phyloP scores from a whole-genome alignment of 2,888 invertebrate species.

The Melangyna quadrimaculata region DNA sequence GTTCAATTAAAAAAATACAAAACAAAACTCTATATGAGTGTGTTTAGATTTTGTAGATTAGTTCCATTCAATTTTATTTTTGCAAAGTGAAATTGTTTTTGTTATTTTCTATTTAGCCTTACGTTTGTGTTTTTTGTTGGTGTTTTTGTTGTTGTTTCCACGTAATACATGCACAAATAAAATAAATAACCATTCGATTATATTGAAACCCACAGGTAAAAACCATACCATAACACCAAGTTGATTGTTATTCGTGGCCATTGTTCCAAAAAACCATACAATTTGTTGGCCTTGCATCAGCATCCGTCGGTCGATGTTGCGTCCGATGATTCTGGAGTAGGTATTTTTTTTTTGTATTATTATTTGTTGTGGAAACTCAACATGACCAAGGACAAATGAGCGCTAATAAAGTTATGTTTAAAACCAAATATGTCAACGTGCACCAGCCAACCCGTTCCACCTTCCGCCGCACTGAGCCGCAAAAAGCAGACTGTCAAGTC shows the following conservation, averaged over 20 bases:
- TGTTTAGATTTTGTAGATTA: not conserved
- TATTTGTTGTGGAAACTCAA: not conserved
- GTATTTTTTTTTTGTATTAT: not conserved
- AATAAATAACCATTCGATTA: conserved; percentile 21
- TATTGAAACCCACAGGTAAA: conserved; percentile 25
- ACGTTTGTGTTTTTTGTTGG: not conserved
- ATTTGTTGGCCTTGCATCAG: conserved; percentile 11
- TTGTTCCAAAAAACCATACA: conserved; percentile 21
- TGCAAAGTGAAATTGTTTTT: not conserved
- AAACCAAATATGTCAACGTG: conserved; percentile 38
- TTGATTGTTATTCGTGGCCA: conserved; percentile 29
- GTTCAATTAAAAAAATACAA: not conserved
- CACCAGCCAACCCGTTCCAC: not conserved
- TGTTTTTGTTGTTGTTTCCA: not conserved
- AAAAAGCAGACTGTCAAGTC: not conserved
- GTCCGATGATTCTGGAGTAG: not conserved
- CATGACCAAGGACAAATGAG: conserved; percentile 21
- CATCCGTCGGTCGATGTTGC: not conserved
- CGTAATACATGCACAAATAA: not conserved
- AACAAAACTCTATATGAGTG: not conserved
- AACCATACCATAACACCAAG: conserved; percentile 17
- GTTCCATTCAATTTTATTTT: conserved; percentile 1
- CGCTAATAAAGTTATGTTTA: conserved; percentile 40
- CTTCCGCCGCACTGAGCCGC: not conserved
- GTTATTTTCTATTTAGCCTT: not conserved